Evolutionary conservation across 2,888 invertebrate species (phyloP), one percentile per base, ranked within the genome.

Genomic region (Habrosyne pyritoides): DNA sequence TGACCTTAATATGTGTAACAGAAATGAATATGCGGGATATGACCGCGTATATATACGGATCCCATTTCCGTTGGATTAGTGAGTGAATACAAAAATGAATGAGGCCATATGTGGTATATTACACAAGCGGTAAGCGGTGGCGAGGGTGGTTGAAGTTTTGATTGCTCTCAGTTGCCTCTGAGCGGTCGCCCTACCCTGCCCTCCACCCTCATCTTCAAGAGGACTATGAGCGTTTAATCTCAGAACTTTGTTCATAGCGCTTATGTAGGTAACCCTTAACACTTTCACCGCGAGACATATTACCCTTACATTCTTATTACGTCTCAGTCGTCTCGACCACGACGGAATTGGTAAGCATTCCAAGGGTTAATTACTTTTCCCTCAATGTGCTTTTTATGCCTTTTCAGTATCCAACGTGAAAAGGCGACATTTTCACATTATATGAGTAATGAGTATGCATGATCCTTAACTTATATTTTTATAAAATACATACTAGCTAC

Each of bases 211-310:
- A 28, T 61, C 53, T 52, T 33, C 21, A 53, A 63, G 61, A 60
- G 66, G 64, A 67, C 74, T 71, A 63, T 55, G 63, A 70, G 60
- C 71, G 66, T 74, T 76, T 75, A 74, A 75, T 75, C 74, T 71
- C 57, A 47, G 60, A 82, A 82, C 77, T 80, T 79, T 71, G 68
- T 67, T 72, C 69, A 68, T 67, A 74, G 59, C 64, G 64, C 61
- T 66, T 62, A 24, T 18, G 50, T 47, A 52, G 52, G 53, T 56
- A 42, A 42, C 42, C 8, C 42, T 24, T 24, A 24, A 24, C 24
- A 24, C 4, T 24, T 24, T 24, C 18, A 57, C 61, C 54, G 42
- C 47, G 62, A 58, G 55, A 62, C 54, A 47, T 52, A 46, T 51
- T 52, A 54, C n/a, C 26, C 54, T 47, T 54, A 48, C 53, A 36